Base-by-base conservation (phyloP, 1,140 invertebrate genomes). In the Polyergus mexicanus region DNA sequence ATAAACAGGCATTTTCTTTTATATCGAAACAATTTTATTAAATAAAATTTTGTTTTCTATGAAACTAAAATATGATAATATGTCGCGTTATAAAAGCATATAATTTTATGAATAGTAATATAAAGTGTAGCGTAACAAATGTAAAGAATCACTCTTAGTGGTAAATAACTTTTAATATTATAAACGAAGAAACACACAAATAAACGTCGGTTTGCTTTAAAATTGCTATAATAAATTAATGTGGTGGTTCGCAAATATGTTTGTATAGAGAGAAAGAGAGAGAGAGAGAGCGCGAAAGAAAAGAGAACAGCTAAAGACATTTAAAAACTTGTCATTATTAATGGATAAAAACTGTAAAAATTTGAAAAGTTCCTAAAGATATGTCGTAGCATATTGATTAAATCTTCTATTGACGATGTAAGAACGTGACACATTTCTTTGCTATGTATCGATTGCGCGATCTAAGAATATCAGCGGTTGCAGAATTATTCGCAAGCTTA, bases 401-500 rank as follows among this genome's bases (percentile, higher is more conserved):
- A 11, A 51, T 76, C 69, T 58, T 28, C 75, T 72, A 76, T 84
- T 81, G 85, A 72, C 78, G 62, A 74, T 11, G 66, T 47, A 72
- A 72, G 66, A 85, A 63, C 54, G 69, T 72, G 76, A 85, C 85
- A 86, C 80, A 75, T 58, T 84, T 85, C 66, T 51, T 65, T 77
- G 71, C 58, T 71, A 13, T 32, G 44, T 51, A 87, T 84, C 81
- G 68, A 87, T 85, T 76, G 4, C 69, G 51, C 60, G 22, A 60
- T 38, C 72, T 60, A 75, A 65, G 81, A 84, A 84, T 84, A 77
- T 77, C 81, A 65, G 62, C 81, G n/a, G 71, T 19, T 19, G 44
- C 32, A 38, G 72, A 84, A 84, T 84, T 84, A 84, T 84, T 84
- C 47, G 81, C 77, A 54, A 84, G 81, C 81, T 84, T 84, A 77